These are phyloP conservation scores for Eptesicus fuscus DNA, from an alignment of 2,113 vertebrate genomes.

Conservation along the genomic window DNA sequence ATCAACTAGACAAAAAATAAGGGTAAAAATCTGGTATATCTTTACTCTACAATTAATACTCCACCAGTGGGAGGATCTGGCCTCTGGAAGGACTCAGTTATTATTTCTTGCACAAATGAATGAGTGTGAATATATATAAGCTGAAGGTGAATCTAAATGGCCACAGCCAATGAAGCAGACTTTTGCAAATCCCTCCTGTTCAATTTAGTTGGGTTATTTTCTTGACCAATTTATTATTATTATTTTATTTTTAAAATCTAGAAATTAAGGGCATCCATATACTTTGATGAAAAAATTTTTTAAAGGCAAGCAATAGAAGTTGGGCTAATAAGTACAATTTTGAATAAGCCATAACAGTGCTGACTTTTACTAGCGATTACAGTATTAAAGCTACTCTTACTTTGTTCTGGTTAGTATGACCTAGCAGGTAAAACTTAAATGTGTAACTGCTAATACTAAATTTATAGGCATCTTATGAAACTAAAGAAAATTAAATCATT, in stretches of 20 bases:
- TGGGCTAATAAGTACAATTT: neutral
- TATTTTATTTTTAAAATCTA: neutral
- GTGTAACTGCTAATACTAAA: neutral
- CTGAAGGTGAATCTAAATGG: neutral
- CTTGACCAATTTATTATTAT: neutral
- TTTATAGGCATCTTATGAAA: neutral
- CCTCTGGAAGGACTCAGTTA: too few species aligned
- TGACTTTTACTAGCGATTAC: neutral
- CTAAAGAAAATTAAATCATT: neutral
- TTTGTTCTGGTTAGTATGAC: neutral
- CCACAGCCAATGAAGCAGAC: rapidly evolving
- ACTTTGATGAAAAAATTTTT: neutral
- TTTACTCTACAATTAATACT: neutral
- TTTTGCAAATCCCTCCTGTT: neutral
- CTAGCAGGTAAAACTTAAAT: neutral
- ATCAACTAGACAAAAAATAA: neutral
- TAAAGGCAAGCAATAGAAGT: neutral
- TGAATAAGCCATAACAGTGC: neutral
- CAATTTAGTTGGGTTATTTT: neutral
- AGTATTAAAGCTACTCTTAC: neutral
- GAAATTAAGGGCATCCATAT: neutral
- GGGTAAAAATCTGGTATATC: neutral
- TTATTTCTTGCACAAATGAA: neutral
- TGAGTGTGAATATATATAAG: too few species aligned
- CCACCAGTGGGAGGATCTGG: neutral